Evolutionary conservation across 2,113 vertebrate species (phyloP), one percentile per base, ranked within the genome.

Genomic region (Callopanchax toddi): DNA sequence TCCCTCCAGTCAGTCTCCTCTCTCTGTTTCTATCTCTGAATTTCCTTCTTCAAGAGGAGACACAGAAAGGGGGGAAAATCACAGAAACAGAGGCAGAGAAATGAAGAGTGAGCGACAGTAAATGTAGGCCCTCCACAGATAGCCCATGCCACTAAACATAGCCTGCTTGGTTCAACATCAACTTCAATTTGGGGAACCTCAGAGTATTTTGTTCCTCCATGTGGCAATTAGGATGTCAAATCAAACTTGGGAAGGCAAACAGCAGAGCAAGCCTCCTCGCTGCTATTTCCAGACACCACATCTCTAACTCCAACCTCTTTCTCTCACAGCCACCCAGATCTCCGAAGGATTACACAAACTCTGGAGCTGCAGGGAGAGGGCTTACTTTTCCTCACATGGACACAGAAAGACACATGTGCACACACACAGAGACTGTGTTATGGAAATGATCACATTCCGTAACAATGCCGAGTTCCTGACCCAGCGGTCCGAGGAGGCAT

Each of bases 181-280:
- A 78, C 83, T 87, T 91, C 85, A 78, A 75, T 89, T 90, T 86
- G 76, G 51, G 68, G 81, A 91, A 88, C 78, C 81, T 92, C 86
- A 82, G 84, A 89, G 89, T 84, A 90, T 91, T 91, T 91, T 85
- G 85, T 86, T 91, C 84, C 83, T 87, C 84, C 80, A 91, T 89
- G 85, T 91, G 89, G 89, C 89, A 92, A 90, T 92, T 91, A 91
- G 78, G 86, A 89, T 89, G 90, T 91, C 89, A 91, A 91, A 89
- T 90, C 87, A 88, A 89, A 90, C 88, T 78, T 85, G 67, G 84
- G 86, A 86, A 89, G 81, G 86, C 83, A 87, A 88, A 88, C 77
- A 86, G 86, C 89, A 71, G 83, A 89, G 82, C 71, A 75, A 86
- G 77, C 67, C 66, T 79, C 73, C 62, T 73, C 44, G 64, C 82